Conservation (phyloP, 2,888 invertebrate genomes). For the Eupithecia centaureata region DNA sequence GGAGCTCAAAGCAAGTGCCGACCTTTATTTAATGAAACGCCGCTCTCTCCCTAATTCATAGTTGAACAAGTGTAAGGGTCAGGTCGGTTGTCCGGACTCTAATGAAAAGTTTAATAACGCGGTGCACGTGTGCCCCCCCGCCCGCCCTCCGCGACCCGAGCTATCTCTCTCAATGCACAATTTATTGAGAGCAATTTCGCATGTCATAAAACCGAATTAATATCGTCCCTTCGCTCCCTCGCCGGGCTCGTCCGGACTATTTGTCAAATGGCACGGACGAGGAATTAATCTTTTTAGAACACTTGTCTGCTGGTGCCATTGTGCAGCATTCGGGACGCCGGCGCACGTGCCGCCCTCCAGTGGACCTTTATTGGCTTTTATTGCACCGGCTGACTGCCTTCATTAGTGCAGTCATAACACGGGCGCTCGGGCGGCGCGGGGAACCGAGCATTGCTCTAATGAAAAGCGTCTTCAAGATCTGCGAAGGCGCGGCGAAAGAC, state of each 20-base stretch:
- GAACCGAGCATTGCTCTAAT: slow-evolving; percentile 67
- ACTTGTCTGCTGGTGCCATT: slow-evolving; percentile 46
- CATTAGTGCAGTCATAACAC: neutral
- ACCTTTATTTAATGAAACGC: slow-evolving; percentile 46
- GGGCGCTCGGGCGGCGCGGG: neutral
- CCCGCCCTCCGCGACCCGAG: slow-evolving; percentile 22
- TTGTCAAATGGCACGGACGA: slow-evolving; percentile 52
- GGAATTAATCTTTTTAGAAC: slow-evolving; percentile 46
- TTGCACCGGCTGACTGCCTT: slow-evolving; percentile 8
- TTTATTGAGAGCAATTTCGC: slow-evolving; percentile 81
- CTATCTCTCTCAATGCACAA: slow-evolving; percentile 65
- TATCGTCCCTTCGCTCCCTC: slow-evolving; percentile 52
- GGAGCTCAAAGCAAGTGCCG: slow-evolving; percentile 47
- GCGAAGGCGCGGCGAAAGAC: neutral
- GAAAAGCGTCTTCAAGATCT: slow-evolving; percentile 61
- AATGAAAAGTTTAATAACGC: slow-evolving; percentile 81
- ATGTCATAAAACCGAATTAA: slow-evolving; percentile 83
- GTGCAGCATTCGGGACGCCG: slow-evolving; percentile 33
- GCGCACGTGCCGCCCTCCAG: slow-evolving; percentile 33
- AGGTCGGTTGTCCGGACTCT: slow-evolving; percentile 51
- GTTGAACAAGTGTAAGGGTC: slow-evolving; percentile 52
- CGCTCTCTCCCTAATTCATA: slow-evolving; percentile 46
- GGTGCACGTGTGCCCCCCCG: slow-evolving; percentile 64
- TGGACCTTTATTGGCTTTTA: slow-evolving; percentile 20
- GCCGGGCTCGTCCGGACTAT: slow-evolving; percentile 36